phyloP scores from a whole-genome alignment of 2,888 invertebrate genomes.

The Pegoplata infirma region DNA sequence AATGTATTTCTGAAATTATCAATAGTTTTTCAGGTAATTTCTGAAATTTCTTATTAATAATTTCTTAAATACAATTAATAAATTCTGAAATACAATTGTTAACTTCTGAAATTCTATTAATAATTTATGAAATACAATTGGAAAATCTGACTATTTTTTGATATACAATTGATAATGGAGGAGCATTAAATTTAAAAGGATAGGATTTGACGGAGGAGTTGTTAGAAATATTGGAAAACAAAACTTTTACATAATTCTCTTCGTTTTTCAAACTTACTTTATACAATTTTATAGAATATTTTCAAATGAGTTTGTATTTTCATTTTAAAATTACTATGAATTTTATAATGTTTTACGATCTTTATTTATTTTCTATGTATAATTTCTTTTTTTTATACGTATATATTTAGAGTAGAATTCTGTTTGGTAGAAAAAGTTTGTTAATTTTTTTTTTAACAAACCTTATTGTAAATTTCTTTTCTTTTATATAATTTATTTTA shows the following conservation, averaged over 20 bases:
- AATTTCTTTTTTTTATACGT: conserved; percentile 22
- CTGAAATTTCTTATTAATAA: too few relatives aligned
- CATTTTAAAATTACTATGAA: conserved; percentile 28
- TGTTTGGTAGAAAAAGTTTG: conserved; percentile 49
- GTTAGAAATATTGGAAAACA: too few relatives aligned
- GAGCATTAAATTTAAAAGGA: too few relatives aligned
- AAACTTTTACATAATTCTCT: background rate
- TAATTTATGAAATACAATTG: too few relatives aligned
- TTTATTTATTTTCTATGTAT: conserved; percentile 18
- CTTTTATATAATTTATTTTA: conserved; percentile 7
- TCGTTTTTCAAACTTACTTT: background rate
- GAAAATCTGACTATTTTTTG: too few relatives aligned
- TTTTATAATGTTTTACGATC: background rate
- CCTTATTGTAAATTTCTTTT: conserved; percentile 24
- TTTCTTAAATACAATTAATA: too few relatives aligned
- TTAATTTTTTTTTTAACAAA: conserved; percentile 36
- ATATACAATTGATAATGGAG: too few relatives aligned
- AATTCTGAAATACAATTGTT: too few relatives aligned
- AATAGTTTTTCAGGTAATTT: too few relatives aligned
- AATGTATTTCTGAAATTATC: too few relatives aligned
- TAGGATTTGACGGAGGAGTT: background rate
- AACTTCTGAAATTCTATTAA: too few relatives aligned
- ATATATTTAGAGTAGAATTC: conserved; percentile 31
- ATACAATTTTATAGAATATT: background rate
- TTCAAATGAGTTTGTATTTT: conserved; percentile 7